Base-by-base conservation (phyloP, 1,140 invertebrate genomes). In the Doryteuthis pealeii region DNA sequence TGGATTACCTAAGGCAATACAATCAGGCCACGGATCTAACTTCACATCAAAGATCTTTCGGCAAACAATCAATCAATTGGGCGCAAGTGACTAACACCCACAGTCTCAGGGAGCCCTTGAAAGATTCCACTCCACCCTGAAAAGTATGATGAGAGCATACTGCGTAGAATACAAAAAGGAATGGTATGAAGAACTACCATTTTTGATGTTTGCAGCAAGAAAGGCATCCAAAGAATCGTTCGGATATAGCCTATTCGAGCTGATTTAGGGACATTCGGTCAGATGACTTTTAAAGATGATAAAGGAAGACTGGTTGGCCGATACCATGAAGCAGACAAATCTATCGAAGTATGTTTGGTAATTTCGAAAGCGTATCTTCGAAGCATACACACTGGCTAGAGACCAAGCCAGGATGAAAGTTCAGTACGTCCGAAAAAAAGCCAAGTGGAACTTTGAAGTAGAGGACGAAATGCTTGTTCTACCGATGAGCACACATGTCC, bases 21-120 rank as follows among this genome's bases (percentile, higher is more conserved):
- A 62, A 28, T 15, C 54, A 0, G 54, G 18, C 73, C 1, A 32
- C 40, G 73, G 31, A 71, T 33, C 22, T 28, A 70, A 40, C 49
- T 74, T 69, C 35, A 71, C 26, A 14, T 73, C 72, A 73, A 33
- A 31, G 2, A 10, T 68, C n/a, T 68, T 68, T 1, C 33, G 22
- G 54, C 32, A 71, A 43, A 33, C 71, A 22, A 32, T 30, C 5
- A 5, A 30, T 6, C 15, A 70, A 67, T 49, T 74, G 5, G 40
- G 73, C 2, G 45, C 66, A 28, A 33, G 26, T 12, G 14, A 33
- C 8, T 70, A 70, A 31, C 73, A 70, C 32, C 73, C 67, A 12
- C 35, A 74, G 45, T 54, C 40, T 10, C 73, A 74, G 32, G 73
- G 73, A 6, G 43, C 68, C 18, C 22, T 74, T 10, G 73, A 70